Conservation (phyloP, 2,113 vertebrate genomes). For the Albula goreensis region DNA sequence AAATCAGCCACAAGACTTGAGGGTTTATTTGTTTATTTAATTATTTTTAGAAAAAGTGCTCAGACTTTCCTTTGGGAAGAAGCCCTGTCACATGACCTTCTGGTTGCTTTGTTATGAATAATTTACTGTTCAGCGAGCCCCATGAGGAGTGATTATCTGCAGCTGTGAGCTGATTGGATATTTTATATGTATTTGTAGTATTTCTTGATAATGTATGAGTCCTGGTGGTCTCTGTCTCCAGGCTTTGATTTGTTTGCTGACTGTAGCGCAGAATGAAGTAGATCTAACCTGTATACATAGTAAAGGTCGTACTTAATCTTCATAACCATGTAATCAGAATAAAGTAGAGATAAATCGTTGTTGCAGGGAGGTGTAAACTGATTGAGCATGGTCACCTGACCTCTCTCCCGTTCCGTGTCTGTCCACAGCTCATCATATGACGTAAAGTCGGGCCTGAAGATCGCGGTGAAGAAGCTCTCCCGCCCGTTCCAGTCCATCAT, state of each 20-base stretch:
- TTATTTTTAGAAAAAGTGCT: background rate
- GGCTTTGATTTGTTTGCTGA: background rate
- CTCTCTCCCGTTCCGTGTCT: background rate
- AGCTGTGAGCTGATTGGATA: background rate
- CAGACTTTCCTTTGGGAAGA: background rate
- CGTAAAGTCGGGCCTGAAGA: conserved; percentile 74
- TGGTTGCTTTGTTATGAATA: too few species aligned
- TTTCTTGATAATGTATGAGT: background rate
- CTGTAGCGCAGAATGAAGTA: too few species aligned
- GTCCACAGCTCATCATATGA: conserved; percentile 83
- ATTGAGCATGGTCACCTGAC: background rate
- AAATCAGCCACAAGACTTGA: too few species aligned
- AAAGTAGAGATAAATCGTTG: too few species aligned
- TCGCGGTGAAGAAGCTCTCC: conserved; percentile 97
- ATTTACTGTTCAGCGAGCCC: too few species aligned
- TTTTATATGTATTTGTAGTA: too few species aligned
- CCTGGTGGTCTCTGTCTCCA: background rate
- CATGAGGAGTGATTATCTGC: background rate
- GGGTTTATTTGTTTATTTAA: too few species aligned
- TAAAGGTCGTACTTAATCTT: too few species aligned
- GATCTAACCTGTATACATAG: too few species aligned
- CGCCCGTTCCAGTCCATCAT: conserved; percentile 97
- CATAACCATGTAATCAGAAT: too few species aligned
- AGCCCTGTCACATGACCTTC: background rate
- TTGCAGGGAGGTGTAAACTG: background rate